These are phyloP conservation scores for Apocheima hispidaria DNA, from an alignment of 2,888 invertebrate species.

Conservation along the genomic window DNA sequence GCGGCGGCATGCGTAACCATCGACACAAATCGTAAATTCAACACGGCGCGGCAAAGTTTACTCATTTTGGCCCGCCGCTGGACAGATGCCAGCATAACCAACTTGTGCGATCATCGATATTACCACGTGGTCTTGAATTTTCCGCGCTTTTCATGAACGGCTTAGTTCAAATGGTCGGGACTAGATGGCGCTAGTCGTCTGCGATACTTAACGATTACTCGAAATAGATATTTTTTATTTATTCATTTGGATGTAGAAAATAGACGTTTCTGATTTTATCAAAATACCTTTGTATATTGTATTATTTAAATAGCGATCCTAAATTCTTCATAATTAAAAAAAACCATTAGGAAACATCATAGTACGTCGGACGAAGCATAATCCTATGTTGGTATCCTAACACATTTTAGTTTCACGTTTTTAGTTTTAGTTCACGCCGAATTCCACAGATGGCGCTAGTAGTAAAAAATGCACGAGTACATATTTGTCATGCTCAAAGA, in stretches of 20 bases:
- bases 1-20: constrained; percentile 29
- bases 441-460: constrained; percentile 4
- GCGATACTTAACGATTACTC: no score
- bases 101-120: constrained; percentile 39
- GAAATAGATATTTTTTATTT: no score
- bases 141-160: constrained; percentile 27
- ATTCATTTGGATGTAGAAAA: no score
- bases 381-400: not conserved
- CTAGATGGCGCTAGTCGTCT: constrained; percentile 39
- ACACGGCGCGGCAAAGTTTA: constrained; percentile 29
- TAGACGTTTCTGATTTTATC: no score
- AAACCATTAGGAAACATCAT: no score
- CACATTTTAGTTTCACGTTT: no score
- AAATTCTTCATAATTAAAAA: no score
- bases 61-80: constrained; percentile 34
- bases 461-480: not conserved
- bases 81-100: constrained; percentile 37
- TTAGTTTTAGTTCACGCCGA: not conserved
- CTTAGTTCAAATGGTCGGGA: constrained; percentile 16
- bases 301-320: no score
- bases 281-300: no score
- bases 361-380: no score
- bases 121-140: constrained; percentile 34
- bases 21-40: constrained; percentile 30
- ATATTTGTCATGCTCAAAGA: not conserved